Base-by-base conservation (phyloP, 2,888 invertebrate genomes). In the Anthophora plumipes region DNA sequence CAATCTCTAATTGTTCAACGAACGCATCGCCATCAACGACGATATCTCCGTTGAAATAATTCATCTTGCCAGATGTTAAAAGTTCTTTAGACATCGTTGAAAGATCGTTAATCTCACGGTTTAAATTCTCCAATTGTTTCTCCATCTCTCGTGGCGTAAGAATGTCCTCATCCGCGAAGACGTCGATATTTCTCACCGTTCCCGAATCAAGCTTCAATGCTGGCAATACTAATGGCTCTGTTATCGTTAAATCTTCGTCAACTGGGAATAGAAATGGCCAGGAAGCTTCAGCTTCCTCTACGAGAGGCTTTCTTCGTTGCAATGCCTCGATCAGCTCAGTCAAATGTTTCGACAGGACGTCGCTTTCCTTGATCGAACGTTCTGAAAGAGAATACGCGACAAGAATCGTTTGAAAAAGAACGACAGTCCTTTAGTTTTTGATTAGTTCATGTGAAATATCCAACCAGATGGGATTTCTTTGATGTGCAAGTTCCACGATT, bases 1-100 rank as follows among this genome's bases (percentile, higher is more conserved):
- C 86, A 7, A 90, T 83, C 8, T 82, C 48, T 52, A 92, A 22
- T n/a, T 89, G 75, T 9, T 85, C 80, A 37, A 91, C 80, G 52
- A 74, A 74, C 11, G 87, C 89, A 66, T 90, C 78, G 0, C 77
- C 86, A 7, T 83, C 59, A n/a, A 91, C 63, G 17, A 76, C 6
- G 7, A 91, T 61, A 5, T 86, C 59, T 6, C 86, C 85, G 7
- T 48, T 54, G 6, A 88, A 76, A n/a, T 11, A 57, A 74, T 82
- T 78, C 0, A 12, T 54, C 7, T 68, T 70, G 9, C 77, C 50
- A 7, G 31, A 22, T n/a, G 17, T 39, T 8, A 70, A 48, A 41
- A 77, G 60, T 31, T 68, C n/a, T 41, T 71, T 66, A 6, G 43
- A 69, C 1, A 9, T 59, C 3, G 9, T 22, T 0, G 66, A 43